Evolutionary conservation across 2,888 invertebrate genomes (phyloP).

Genomic region (Hemicrepidius hirtus): DNA sequence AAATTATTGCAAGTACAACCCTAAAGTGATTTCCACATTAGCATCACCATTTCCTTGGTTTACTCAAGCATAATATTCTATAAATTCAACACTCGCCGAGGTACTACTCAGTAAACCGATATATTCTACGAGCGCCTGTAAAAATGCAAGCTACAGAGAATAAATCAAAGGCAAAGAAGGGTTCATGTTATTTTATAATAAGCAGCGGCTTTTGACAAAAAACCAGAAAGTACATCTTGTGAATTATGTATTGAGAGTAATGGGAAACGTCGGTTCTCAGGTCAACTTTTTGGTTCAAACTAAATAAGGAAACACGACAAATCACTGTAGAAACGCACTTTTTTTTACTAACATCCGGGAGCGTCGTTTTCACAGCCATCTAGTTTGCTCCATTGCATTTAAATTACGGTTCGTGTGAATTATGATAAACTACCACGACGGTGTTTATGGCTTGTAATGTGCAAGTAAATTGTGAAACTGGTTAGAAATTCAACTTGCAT

Average conservation of each 20-base stretch:
- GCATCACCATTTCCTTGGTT: slow-evolving; percentile 5
- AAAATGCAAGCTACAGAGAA: slow-evolving; percentile 14
- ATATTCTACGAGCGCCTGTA: not conserved
- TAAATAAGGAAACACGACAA: slow-evolving; percentile 27
- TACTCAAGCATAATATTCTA: slow-evolving; percentile 12
- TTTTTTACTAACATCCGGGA: not conserved
- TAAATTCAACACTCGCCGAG: slow-evolving; percentile 6
- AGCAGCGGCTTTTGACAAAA: slow-evolving; percentile 14
- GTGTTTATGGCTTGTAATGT: not conserved
- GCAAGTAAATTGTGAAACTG: no score
- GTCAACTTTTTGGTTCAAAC: not conserved
- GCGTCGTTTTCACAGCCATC: not conserved
- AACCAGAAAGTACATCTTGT: slow-evolving; percentile 1
- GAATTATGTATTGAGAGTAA: slow-evolving; percentile 41
- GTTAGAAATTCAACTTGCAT: no score
- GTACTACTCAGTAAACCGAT: slow-evolving; percentile 17
- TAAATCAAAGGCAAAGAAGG: slow-evolving; percentile 19
- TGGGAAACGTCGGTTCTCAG: slow-evolving; percentile 15
- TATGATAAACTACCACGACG: slow-evolving; percentile 5
- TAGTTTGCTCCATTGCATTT: not conserved
- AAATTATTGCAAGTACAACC: not conserved
- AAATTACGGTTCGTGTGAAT: slow-evolving; percentile 6
- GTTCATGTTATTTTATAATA: slow-evolving; percentile 17
- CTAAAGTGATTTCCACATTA: slow-evolving; percentile 13
- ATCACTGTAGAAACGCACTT: slow-evolving; percentile 9